Evolutionary conservation across 1,140 invertebrate species (phyloP).

Genomic region (Micrasema minimum): DNA sequence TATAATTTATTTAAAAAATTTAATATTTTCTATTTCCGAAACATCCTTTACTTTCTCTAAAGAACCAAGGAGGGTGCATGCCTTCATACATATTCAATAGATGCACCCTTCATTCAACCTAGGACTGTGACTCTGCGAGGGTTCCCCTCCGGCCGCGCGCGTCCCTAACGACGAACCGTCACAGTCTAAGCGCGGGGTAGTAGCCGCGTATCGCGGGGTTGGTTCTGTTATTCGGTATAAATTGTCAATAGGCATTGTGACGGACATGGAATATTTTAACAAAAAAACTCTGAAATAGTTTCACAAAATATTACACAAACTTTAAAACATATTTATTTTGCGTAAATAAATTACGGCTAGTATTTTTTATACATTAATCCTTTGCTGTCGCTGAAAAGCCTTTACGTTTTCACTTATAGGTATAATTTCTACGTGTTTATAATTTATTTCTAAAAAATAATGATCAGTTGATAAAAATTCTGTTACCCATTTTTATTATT

Average conservation of each 20-base stretch:
- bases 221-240: constrained; percentile 46
- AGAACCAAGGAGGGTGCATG: constrained; percentile 52
- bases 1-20: no score
- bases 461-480: no score
- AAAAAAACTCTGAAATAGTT: constrained; percentile 1
- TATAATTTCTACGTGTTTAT: no score
- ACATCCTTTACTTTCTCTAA: constrained; percentile 52
- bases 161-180: constrained; percentile 30
- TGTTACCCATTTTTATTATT: no score
- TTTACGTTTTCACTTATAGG: no score
- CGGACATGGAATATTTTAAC: constrained; percentile 42
- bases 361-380: no score
- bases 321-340: no score
- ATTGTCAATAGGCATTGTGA: constrained; percentile 54
- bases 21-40: no score
- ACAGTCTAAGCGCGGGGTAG: constrained; percentile 44
- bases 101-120: constrained; percentile 60
- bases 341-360: no score
- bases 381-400: no score
- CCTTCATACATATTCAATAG: constrained; percentile 67
- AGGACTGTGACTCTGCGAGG: constrained; percentile 39
- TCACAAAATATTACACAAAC: no score
- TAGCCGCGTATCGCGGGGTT: constrained; percentile 34
- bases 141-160: neutral
- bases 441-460: no score